phyloP scores from a whole-genome alignment of 1,140 invertebrate species.

The Diorhabda sublineata region DNA sequence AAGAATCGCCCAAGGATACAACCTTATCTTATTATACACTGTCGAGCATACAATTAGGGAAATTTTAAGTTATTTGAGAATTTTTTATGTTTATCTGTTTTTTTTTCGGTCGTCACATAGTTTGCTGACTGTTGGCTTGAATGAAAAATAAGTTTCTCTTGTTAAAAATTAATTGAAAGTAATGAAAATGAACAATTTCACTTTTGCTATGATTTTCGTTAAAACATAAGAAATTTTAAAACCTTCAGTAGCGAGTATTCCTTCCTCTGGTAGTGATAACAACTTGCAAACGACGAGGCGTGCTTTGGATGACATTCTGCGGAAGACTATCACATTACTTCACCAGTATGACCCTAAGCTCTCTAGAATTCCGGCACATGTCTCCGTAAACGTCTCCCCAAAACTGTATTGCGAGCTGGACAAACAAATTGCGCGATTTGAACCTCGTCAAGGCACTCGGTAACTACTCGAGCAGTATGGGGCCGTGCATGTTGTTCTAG shows the following conservation, averaged over 20 bases:
- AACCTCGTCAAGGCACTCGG: not conserved
- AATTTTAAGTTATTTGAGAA: too few species aligned
- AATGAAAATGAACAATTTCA: not conserved
- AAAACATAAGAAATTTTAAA: conserved; percentile 3
- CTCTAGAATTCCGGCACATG: conserved; percentile 7
- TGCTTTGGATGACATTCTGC: conserved; percentile 4
- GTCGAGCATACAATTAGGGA: too few species aligned
- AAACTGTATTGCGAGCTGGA: not conserved
- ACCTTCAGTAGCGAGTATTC: conserved; percentile 4
- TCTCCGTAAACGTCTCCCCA: not conserved
- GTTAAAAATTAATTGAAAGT: not conserved
- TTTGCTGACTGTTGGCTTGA: not conserved
- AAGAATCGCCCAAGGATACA: not conserved
- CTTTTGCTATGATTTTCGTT: conserved; percentile 1
- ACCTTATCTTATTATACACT: too few species aligned
- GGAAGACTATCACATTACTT: not conserved
- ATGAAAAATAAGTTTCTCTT: not conserved
- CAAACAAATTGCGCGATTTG: conserved; percentile 7
- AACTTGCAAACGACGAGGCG: not conserved
- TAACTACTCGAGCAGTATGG: conserved; percentile 2
- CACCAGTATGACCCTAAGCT: not conserved
- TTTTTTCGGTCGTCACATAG: not conserved
- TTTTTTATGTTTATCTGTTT: too few species aligned
- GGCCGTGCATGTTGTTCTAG: not conserved
- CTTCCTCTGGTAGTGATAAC: not conserved